Percentiles rank a stretch among this genome's conserved stretches.
Conservation (phyloP, 2,113 vertebrate genomes). For the Anolis carolinensis region DNA sequence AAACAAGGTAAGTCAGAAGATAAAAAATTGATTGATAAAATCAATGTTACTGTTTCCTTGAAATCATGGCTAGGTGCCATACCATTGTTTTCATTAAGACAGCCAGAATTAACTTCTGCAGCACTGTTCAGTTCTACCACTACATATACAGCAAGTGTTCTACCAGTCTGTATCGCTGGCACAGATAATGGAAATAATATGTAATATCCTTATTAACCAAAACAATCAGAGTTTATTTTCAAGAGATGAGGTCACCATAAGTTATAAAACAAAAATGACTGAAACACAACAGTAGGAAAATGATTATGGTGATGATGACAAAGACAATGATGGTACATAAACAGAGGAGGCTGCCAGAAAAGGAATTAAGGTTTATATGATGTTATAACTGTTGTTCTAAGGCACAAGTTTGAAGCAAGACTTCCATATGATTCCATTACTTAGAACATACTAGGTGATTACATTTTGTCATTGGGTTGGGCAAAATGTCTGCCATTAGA, state of each 20-base stretch:
- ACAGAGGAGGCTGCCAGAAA: background rate
- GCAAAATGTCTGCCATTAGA: background rate
- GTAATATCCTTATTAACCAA: background rate
- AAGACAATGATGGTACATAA: background rate
- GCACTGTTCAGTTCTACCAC: background rate
- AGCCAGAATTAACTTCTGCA: no score
- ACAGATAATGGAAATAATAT: background rate
- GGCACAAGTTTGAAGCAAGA: background rate
- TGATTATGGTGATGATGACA: background rate
- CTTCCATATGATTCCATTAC: background rate
- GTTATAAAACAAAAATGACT: conserved; percentile 23
- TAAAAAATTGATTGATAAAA: no score
- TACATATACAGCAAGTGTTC: background rate
- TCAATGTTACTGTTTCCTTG: no score
- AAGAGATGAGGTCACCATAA: background rate
- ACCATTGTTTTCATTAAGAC: no score
- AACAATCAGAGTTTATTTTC: background rate
- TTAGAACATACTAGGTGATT: background rate
- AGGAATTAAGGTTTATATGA: background rate
- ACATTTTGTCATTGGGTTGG: background rate
- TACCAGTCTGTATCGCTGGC: background rate
- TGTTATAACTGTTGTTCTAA: background rate
- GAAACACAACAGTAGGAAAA: background rate
- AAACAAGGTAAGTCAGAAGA: no score
- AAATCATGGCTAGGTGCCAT: no score